Evolutionary conservation across 1,140 invertebrate genomes (phyloP).

Genomic region (Drosophila trapezifrons): DNA sequence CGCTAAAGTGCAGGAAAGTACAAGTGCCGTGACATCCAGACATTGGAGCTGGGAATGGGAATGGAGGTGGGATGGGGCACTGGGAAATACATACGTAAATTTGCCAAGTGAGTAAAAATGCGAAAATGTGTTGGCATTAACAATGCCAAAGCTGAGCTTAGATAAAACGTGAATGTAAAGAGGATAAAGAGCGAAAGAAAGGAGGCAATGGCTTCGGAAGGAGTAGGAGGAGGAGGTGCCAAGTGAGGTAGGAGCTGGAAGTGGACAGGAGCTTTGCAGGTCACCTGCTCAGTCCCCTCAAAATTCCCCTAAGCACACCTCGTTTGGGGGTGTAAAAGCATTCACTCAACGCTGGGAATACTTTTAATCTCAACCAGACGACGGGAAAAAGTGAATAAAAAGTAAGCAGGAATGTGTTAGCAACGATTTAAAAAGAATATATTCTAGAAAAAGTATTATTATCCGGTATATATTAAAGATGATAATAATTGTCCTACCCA

Average conservation of each 20-base stretch:
- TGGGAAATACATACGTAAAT: constrained; percentile 52
- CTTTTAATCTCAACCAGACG: constrained; percentile 1
- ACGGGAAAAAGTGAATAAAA: neutral
- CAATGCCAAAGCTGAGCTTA: constrained; percentile 51
- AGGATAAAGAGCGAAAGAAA: constrained; percentile 14
- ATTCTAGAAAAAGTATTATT: too few relatives aligned
- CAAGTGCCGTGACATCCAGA: constrained; percentile 50
- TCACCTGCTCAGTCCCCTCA: constrained; percentile 5
- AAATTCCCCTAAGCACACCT: neutral
- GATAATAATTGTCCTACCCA: too few relatives aligned
- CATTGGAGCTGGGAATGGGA: constrained; percentile 3
- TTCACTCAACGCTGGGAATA: constrained; percentile 5
- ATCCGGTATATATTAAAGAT: too few relatives aligned
- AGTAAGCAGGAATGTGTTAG: too few relatives aligned
- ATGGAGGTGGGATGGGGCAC: too few relatives aligned
- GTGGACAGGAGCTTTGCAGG: neutral
- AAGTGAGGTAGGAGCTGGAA: too few relatives aligned
- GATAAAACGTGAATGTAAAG: constrained; percentile 40
- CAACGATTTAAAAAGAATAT: too few relatives aligned
- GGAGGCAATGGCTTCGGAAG: neutral
- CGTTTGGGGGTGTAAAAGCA: neutral
- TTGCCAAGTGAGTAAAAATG: constrained; percentile 65
- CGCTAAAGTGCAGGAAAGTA: constrained; percentile 46
- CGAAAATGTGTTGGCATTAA: constrained; percentile 72
- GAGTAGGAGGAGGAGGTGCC: too few relatives aligned